A percentile compares a stretch with the other conserved stretches of the same genome.
Evolutionary conservation across 2,888 invertebrate species (phyloP).

Genomic region (Ommatoiulus sabulosus): DNA sequence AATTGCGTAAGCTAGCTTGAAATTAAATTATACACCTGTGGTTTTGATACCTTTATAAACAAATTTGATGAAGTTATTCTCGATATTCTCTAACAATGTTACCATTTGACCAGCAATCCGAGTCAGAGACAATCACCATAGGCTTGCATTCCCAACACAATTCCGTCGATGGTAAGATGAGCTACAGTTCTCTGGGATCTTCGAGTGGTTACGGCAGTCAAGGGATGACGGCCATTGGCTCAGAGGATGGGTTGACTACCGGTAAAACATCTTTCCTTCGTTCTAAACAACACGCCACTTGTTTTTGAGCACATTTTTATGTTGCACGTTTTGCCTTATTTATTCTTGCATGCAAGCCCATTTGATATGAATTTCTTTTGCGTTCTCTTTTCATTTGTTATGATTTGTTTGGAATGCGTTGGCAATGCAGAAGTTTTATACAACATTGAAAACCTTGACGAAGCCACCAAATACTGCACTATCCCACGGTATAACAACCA

Average conservation of each 20-base stretch:
- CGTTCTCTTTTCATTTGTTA: neutral
- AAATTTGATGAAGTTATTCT: too few relatives aligned
- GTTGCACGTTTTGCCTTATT: slow-evolving; percentile 40
- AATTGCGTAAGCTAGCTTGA: too few relatives aligned
- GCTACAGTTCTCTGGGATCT: slow-evolving; percentile 80
- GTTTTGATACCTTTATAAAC: too few relatives aligned
- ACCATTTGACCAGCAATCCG: neutral
- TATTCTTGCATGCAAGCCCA: slow-evolving; percentile 2
- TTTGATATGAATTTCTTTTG: slow-evolving; percentile 50
- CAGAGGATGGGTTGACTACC: slow-evolving; percentile 33
- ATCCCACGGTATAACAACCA: slow-evolving; percentile 59
- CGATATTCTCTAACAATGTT: neutral
- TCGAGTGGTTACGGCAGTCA: slow-evolving; percentile 84
- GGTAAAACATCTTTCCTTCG: neutral
- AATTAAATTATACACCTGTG: too few relatives aligned
- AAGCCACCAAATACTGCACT: slow-evolving; percentile 60
- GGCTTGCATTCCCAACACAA: slow-evolving; percentile 21
- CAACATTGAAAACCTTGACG: slow-evolving; percentile 52
- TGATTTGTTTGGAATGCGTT: slow-evolving; percentile 47
- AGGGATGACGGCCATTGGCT: slow-evolving; percentile 72
- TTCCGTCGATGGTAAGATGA: slow-evolving; percentile 71
- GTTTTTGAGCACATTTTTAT: neutral
- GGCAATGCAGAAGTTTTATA: slow-evolving; percentile 46
- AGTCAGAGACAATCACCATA: neutral
- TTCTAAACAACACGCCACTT: neutral